These are phyloP conservation scores for Desmodus rotundus DNA, from an alignment of 2,113 vertebrate species.

Conservation along the genomic window DNA sequence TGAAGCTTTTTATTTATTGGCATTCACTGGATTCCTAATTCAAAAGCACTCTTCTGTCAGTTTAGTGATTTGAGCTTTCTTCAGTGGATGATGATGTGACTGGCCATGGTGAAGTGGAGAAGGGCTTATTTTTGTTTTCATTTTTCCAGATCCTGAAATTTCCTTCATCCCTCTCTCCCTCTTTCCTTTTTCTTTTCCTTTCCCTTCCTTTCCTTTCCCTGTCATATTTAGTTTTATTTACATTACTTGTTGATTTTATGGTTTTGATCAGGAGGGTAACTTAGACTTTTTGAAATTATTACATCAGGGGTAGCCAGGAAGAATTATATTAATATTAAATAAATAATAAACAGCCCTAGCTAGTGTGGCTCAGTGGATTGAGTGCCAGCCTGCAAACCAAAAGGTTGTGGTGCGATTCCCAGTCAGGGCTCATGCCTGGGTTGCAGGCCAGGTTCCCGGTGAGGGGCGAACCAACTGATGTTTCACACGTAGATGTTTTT, in stretches of 20 bases:
- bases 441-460: too few species aligned
- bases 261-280: background rate
- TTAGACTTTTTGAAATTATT: background rate
- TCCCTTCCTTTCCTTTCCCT: background rate
- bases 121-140: background rate
- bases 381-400: too few species aligned
- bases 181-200: background rate
- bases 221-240: background rate
- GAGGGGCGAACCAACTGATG: too few species aligned
- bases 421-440: too few species aligned
- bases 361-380: too few species aligned
- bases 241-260: background rate
- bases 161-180: too few species aligned
- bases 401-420: too few species aligned
- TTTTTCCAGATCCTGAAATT: background rate
- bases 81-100: background rate
- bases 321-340: background rate
- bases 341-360: background rate
- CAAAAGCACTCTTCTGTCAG: background rate
- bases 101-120: background rate
- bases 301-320: background rate
- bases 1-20: conserved; percentile 8
- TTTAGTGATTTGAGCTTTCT: background rate
- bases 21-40: background rate
- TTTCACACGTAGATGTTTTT: too few species aligned